These are phyloP conservation scores for Cnemophilus loriae DNA, from an alignment of 2,113 vertebrate species.

Conservation along the genomic window DNA sequence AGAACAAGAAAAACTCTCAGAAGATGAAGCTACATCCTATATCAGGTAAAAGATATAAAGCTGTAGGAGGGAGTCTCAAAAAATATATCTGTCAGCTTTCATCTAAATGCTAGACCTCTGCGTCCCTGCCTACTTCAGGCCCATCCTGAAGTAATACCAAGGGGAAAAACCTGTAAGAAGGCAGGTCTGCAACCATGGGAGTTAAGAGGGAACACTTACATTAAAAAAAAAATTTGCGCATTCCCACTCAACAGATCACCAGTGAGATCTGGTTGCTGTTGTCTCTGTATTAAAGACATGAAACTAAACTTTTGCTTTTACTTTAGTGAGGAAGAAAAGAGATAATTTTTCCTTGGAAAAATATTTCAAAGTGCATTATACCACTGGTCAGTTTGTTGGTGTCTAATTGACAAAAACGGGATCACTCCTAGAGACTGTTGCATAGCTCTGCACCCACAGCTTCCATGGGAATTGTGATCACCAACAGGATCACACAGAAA, in stretches of 20 bases:
- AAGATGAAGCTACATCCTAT: neutral
- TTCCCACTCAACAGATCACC: neutral
- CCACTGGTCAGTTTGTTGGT: neutral
- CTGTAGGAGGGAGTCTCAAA: neutral
- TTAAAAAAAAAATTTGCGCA: neutral
- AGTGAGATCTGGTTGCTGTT: neutral
- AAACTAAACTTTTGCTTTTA: neutral
- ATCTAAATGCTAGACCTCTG: neutral
- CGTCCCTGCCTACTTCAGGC: neutral
- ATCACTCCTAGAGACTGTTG: neutral
- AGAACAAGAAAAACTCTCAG: neutral
- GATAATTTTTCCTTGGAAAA: neutral
- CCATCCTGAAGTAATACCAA: neutral
- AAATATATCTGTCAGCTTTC: neutral
- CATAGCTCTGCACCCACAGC: neutral
- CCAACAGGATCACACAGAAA: neutral
- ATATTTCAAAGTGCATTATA: neutral
- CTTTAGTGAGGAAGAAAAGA: neutral
- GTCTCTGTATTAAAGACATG: neutral
- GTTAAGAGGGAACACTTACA: neutral
- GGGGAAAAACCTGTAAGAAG: neutral
- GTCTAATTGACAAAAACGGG: neutral
- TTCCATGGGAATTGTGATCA: neutral
- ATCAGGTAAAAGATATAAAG: neutral
- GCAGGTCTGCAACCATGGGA: neutral